Evolutionary conservation across 2,797 vertebrate species (phyloP), one percentile per base, ranked within the genome.

Genomic region (Triplophysa yarkandensis): DNA sequence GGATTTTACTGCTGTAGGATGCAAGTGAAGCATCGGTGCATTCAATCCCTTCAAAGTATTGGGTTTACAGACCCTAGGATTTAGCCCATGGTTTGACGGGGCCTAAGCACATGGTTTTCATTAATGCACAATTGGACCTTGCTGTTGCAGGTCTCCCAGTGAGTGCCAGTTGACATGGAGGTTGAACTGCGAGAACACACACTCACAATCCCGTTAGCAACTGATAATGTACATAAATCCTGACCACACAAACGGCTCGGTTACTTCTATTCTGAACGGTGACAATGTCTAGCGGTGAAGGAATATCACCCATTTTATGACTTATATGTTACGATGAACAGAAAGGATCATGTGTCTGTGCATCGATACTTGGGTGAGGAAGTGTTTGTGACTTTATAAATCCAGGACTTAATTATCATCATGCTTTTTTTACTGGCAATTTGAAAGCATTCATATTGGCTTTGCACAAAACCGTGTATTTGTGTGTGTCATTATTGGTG

Each of bases 101-200:
- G 52, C 43, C 27, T 48, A 25, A 30, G 43, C 82, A 83, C 78
- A 80, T 82, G 82, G 78, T 77, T 80, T 80, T 65, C 74, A 82
- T 83, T 80, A 80, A 63, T 61, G 61, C 57, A 66, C 66, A 77
- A 58, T 83, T 71, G 46, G 82, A 71, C 58, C 67, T 68, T 74
- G 65, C 84, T 63, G 68, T 61, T 81, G 63, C 80, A 80, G 84
- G 84, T 83, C 80, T 85, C 84, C 79, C 83, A 73, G 69, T 57
- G 78, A 80, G 69, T 70, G 69, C 73, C 76, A 75, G 67, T 58
- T 78, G 76, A 82, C 78, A 77, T 69, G 55, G 62, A 76, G 72
- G 69, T 68, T 68, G 72, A 78, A 69, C 76, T 78, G 66, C 21
- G 25, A 74, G 76, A 63, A 67, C 58, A 67, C 78, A 71, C 65